A percentile compares a stretch with the other conserved stretches of the same genome.
These are phyloP conservation scores for Amphiprion ocellaris DNA, from an alignment of 2,113 vertebrate genomes.

Conservation along the genomic window DNA sequence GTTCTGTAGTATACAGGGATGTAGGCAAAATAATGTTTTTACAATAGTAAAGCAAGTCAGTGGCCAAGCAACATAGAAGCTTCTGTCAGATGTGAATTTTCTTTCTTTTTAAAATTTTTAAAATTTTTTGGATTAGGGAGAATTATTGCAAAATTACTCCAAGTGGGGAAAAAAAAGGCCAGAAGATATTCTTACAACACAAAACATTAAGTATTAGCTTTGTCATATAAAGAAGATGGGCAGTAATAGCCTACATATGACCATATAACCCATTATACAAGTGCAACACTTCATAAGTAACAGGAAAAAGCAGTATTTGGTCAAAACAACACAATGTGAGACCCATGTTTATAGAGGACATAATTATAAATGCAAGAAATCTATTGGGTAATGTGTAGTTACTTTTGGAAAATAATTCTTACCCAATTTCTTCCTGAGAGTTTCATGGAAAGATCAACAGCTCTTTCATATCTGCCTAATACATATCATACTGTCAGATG, in stretches of 20 bases:
- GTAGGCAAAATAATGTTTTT: slow-evolving; percentile 73
- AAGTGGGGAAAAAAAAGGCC: slow-evolving; percentile 33
- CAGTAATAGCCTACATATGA: slow-evolving; percentile 7
- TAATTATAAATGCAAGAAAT: not conserved
- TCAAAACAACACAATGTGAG: slow-evolving; percentile 42
- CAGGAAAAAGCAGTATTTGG: slow-evolving; percentile 26
- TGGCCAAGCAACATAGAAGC: slow-evolving; percentile 83
- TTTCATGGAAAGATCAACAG: slow-evolving; percentile 2
- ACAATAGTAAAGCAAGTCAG: slow-evolving; percentile 76
- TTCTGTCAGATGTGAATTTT: slow-evolving; percentile 76
- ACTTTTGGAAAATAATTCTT: not conserved
- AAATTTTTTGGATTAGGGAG: not conserved
- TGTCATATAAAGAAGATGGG: slow-evolving; percentile 23
- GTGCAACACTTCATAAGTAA: slow-evolving; percentile 54
- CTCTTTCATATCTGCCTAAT: not conserved
- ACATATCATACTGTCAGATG: not conserved
- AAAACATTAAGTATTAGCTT: slow-evolving; percentile 24
- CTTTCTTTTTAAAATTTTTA: slow-evolving; percentile 1
- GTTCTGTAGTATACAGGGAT: slow-evolving; percentile 78
- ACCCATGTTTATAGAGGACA: slow-evolving; percentile 15
- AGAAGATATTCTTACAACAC: slow-evolving; percentile 31
- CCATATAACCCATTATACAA: slow-evolving; percentile 44
- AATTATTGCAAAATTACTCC: slow-evolving; percentile 22
- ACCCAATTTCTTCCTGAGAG: not conserved
- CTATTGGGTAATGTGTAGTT: not conserved